Evolutionary conservation across 2,797 vertebrate species (phyloP).

Genomic region (Danio kyathit): DNA sequence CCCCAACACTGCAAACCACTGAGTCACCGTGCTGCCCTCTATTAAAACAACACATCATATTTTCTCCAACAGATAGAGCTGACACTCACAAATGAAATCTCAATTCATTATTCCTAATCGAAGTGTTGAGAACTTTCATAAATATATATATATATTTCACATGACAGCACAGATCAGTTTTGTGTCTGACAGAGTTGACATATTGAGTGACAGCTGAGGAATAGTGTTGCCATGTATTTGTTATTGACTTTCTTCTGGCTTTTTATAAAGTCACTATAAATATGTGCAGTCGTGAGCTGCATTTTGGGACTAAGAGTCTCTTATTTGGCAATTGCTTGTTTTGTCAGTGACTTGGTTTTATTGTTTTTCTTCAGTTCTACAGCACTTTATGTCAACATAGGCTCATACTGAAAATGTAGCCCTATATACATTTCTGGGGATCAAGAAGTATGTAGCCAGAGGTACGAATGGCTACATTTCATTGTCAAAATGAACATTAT

Average conservation of each 20-base stretch:
- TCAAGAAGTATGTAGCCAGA: too few relatives aligned
- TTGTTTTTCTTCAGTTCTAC: too few relatives aligned
- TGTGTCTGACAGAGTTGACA: neutral
- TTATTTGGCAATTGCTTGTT: too few relatives aligned
- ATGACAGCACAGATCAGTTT: neutral
- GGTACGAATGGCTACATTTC: too few relatives aligned
- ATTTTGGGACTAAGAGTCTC: neutral
- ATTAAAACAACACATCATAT: neutral
- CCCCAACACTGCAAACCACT: too few relatives aligned
- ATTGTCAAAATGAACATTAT: too few relatives aligned
- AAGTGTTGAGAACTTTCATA: neutral
- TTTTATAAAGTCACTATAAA: neutral
- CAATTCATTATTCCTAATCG: neutral
- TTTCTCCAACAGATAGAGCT: neutral
- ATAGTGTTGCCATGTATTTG: neutral
- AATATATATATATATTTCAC: neutral
- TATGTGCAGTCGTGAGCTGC: neutral
- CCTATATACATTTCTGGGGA: too few relatives aligned
- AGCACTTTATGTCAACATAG: too few relatives aligned
- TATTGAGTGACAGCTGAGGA: neutral
- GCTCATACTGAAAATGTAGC: too few relatives aligned
- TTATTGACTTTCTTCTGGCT: neutral
- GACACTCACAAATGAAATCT: neutral
- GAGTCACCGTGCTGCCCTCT: too few relatives aligned
- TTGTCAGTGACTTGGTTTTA: too few relatives aligned